Base-by-base conservation (phyloP, 53 echinoderm and acorn worm genomes). In the Paracentrotus lividus region DNA sequence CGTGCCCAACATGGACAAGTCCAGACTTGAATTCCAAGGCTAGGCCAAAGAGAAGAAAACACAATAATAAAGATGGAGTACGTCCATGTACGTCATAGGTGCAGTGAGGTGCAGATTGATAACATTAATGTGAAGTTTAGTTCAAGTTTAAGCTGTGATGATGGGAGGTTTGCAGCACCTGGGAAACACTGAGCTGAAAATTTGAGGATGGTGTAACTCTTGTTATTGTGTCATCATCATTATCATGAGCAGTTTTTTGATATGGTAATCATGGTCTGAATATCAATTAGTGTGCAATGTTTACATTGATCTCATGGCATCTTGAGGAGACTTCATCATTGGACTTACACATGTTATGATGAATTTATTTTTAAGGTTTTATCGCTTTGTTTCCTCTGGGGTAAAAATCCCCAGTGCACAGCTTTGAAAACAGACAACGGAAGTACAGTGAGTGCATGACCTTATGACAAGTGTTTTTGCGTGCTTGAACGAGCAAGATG, bases 1-100 rank as follows among this genome's bases (percentile, higher is more conserved):
- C 81, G 92, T 59, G 77, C 92, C 92, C 92, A 92, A 92, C 77
- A 92, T 78, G 92, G 92, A 78, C 92, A 92, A 78, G 92, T 92
- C 92, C 81, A 78, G 92, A 92, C 92, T 34, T 92, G 92, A 92
- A 78, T 78, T 78, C 45, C 53, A 72, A 91, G 75, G 91, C 69
- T 65, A 21, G 56, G 34, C 21, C 81, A 86, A 56, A 65, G 65
- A 89, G 57, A 33, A 57, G 23, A 34, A 33, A 65, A 33, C 8
- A 86, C 3, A 88, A 58, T 13, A 38, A 89, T 45, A 40, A 24
- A 42, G 89, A 43, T 60, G 89, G 89, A 59, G 64, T 89, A 89
- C 65, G 51, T n/a, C 91, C 53, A 53, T 53, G 49, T 91, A 68
- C 91, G 75, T 68, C 91, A 91, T 51, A 86, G 89, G 61, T 42